Conservation (phyloP, 2,113 vertebrate species). For the Phrynosoma blainvillii region DNA sequence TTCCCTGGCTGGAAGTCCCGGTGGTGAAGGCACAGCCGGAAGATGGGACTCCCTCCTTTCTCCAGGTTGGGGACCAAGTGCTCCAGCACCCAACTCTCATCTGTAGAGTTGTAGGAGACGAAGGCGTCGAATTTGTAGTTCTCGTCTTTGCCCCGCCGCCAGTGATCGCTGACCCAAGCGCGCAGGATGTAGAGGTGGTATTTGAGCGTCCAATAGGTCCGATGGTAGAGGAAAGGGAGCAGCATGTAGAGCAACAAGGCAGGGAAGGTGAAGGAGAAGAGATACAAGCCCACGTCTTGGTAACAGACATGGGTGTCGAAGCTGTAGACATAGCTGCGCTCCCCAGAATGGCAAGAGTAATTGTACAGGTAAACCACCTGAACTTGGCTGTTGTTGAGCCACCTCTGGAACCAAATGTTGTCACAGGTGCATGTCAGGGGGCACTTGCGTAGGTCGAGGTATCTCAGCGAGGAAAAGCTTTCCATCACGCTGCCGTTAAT, state of each 20-base stretch:
- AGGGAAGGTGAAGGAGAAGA: conserved; percentile 73
- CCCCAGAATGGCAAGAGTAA: conserved; percentile 62
- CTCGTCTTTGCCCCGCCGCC: conserved; percentile 67
- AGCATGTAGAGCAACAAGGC: conserved; percentile 73
- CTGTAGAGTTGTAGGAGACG: conserved; percentile 86
- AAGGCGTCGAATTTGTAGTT: conserved; percentile 85
- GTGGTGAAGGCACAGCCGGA: conserved; percentile 89
- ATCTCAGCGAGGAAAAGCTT: conserved; percentile 74
- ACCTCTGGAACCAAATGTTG: conserved; percentile 65
- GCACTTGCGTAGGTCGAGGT: conserved; percentile 82
- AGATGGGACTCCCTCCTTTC: conserved; percentile 55
- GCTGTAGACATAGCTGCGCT: conserved; percentile 55
- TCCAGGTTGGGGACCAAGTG: conserved; percentile 85
- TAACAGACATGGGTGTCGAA: conserved; percentile 83
- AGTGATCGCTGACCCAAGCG: conserved; percentile 79
- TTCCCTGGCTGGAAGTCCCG: conserved; percentile 84
- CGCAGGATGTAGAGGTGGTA: conserved; percentile 84
- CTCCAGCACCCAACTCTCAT: conserved; percentile 84
- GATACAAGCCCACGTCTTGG: conserved; percentile 74
- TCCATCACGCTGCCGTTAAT: conserved; percentile 68
- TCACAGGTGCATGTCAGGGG: conserved; percentile 83
- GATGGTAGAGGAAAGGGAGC: conserved; percentile 77
- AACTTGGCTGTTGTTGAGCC: conserved; percentile 51
- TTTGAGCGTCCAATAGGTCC: conserved; percentile 81
- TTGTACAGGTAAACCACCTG: conserved; percentile 81